Percentiles rank a stretch among this genome's conserved stretches.
Evolutionary conservation across 2,888 invertebrate species (phyloP).

Genomic region (Neoascia interrupta): DNA sequence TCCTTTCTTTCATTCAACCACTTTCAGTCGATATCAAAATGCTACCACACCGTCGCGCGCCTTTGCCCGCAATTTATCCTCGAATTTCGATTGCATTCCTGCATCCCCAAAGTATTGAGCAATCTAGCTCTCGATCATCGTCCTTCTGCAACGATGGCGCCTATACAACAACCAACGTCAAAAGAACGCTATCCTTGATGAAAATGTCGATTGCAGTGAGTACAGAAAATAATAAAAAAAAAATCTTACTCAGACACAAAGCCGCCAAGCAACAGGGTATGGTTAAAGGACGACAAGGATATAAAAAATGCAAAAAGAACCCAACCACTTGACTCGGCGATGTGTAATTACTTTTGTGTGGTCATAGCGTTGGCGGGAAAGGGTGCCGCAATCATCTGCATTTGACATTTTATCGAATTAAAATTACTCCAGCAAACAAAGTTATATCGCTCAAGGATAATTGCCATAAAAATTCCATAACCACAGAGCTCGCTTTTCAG

Average conservation of each 20-base stretch:
- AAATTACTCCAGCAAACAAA: constrained; percentile 17
- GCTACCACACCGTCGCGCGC: background rate
- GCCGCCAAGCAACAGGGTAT: constrained; percentile 16
- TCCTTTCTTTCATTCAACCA: constrained; percentile 44
- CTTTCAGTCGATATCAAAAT: constrained; percentile 32
- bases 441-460: constrained; percentile 5
- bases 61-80: constrained; percentile 26
- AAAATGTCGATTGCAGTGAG: background rate
- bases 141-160: background rate
- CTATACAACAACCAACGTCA: background rate
- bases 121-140: background rate
- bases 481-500: no score
- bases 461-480: background rate
- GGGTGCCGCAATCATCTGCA: constrained; percentile 4
- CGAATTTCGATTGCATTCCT: constrained; percentile 37
- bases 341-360: constrained; percentile 42
- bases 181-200: constrained; percentile 14
- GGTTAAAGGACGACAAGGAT: no score
- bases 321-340: background rate
- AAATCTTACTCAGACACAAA: background rate
- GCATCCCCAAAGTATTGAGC: background rate
- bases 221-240: background rate
- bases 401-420: constrained; percentile 33
- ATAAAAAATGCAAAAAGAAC: background rate
- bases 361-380: background rate